A percentile compares a stretch with the other conserved stretches of the same genome.
These are phyloP conservation scores for Lytechinus pictus DNA, from an alignment of 35 echinoderm and acorn worm species.

Conservation along the genomic window DNA sequence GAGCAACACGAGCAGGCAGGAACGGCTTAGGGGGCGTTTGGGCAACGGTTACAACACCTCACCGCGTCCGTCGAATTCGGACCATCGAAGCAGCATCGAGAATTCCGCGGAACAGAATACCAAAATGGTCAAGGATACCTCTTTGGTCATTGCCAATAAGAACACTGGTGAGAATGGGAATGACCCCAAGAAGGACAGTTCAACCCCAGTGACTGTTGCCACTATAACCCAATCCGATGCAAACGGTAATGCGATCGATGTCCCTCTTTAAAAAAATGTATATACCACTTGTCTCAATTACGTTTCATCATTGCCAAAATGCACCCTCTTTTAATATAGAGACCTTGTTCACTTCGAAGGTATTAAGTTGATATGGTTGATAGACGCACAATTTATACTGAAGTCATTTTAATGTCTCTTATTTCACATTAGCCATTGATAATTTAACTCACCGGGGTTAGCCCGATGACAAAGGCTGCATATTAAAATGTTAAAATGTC, in stretches of 20 bases:
- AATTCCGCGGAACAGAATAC: not conserved
- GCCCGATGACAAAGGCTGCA: no score
- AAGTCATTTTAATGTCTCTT: no score
- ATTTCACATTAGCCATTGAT: no score
- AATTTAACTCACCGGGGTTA: no score
- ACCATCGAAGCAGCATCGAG: slow-evolving; percentile 37
- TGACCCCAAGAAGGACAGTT: not conserved
- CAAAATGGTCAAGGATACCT: slow-evolving; percentile 16
- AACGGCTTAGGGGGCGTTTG: not conserved
- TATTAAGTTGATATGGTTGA: no score
- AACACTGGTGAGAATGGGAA: not conserved
- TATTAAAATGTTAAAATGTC: no score
- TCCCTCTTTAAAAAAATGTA: not conserved
- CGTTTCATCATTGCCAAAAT: no score
- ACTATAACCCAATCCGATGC: not conserved
- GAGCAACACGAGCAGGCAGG: slow-evolving; percentile 43
- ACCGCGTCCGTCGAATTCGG: slow-evolving; percentile 10
- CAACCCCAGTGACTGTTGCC: not conserved
- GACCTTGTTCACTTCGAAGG: no score
- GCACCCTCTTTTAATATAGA: no score
- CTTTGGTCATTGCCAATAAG: slow-evolving; percentile 34
- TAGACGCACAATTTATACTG: no score
- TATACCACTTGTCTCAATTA: no score
- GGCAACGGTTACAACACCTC: slow-evolving; percentile 30
- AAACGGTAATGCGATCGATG: slow-evolving; percentile 15